Evolutionary conservation across 2,888 invertebrate species (phyloP).

Genomic region (Hirudinaria manillensis): DNA sequence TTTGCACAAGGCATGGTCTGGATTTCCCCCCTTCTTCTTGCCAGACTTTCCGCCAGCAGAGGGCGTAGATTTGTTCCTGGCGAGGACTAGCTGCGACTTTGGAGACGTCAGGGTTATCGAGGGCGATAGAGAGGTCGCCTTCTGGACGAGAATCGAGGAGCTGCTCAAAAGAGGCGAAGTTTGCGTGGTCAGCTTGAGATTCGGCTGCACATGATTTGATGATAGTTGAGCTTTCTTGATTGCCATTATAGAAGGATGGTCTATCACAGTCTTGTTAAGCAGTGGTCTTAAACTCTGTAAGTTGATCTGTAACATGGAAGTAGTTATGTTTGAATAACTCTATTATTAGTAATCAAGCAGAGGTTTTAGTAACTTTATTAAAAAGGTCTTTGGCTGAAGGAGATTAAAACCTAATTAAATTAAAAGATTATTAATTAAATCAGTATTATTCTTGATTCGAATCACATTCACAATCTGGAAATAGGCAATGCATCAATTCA

Average conservation of each 20-base stretch:
- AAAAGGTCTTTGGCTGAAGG: background rate
- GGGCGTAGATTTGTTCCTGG: background rate
- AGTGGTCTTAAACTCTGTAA: background rate
- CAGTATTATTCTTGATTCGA: too few species aligned
- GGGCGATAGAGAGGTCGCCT: background rate
- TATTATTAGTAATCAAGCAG: too few species aligned
- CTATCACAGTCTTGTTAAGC: background rate
- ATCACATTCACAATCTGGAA: too few species aligned
- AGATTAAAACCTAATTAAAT: background rate
- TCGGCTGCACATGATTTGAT: background rate
- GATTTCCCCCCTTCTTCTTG: slow-evolving; percentile 16
- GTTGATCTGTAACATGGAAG: background rate
- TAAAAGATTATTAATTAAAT: too few species aligned
- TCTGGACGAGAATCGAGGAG: too few species aligned
- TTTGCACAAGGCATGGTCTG: slow-evolving; percentile 27
- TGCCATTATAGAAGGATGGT: background rate
- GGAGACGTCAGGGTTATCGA: background rate
- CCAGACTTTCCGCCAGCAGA: background rate
- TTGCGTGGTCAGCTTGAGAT: background rate
- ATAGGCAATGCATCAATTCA: too few species aligned
- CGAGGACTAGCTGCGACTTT: background rate
- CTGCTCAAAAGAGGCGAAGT: background rate
- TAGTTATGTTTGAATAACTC: background rate
- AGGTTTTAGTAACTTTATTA: too few species aligned
- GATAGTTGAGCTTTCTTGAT: slow-evolving; percentile 1